Evolutionary conservation across 2,113 vertebrate species (phyloP), one percentile per base, ranked within the genome.

Genomic region (Sinocyclocheilus anshuiensis): DNA sequence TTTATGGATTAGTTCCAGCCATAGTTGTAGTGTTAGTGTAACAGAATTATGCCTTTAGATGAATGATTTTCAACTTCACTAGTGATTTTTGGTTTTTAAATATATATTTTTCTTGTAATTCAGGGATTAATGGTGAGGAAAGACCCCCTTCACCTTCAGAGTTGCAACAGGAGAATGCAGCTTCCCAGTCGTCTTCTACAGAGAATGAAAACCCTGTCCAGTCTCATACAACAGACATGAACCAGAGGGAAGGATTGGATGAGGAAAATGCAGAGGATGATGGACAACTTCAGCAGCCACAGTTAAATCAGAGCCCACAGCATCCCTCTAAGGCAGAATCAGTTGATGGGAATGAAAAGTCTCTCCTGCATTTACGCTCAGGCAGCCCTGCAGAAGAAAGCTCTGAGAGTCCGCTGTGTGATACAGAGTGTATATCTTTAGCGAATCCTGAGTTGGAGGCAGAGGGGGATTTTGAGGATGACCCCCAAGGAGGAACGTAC

Each of bases 391-490:
- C 48, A 72, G 83, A 92, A 86, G 90, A 92, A 87, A 88, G 87
- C 86, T 85, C 87, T 75, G 89, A 88, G 8, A 85, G 86, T 61
- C 84, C 71, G 6, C 90, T 89, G 75, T 87, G 76, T 74, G 89
- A 91, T 20, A 72, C 78, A 2, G 87, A 89, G 77, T 88, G 88
- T 88, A 93, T 93, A 89, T 95, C 93, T 1, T 57, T 87, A 50
- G 90, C 92, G 1, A 94, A 91, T 89, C 90, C 88, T 33, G 90
- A 95, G 29, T 88, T 80, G 18, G 93, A 93, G 11, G 86, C 87
- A 1, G 93, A 94, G 57, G 92, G 91, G 87, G 93, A 94, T 81
- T 92, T 95, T 61, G 97, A 97, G 0, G 96, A 94, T 0, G 96
- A 97, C 0, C 63, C 90, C 4, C 95, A 95, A n/a, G 97, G 94